Base-by-base conservation (phyloP, 1,140 invertebrate species). In the Drosophila rhopaloa region DNA sequence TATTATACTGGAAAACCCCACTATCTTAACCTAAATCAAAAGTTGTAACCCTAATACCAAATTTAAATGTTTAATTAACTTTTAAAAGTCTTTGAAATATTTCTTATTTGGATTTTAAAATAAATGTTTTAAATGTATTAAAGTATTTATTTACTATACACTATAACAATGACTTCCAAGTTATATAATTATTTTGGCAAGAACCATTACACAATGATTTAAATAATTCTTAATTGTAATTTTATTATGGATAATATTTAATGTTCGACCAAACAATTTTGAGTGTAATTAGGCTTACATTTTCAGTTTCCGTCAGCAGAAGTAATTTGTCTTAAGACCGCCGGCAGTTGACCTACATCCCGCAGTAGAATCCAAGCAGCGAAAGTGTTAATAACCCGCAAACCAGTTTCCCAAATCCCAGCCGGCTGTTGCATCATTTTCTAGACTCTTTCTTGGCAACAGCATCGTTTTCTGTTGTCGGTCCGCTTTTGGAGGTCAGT, bases 321-420 rank as follows among this genome's bases (percentile, higher is more conserved):
- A 75, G 35, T 16, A 56, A 48, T 67, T 76, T 76, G 56, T 37
- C 35, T 63, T 46, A 16, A 29, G 40, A 50, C 48, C 44, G 61
- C 46, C 47, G 58, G 62, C 76, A 60, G 72, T 37, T 88, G 83
- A 88, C 83, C 83, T 89, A 88, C 76, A 89, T 89, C 63, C 14
- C 51, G 51, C 47, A 72, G 79, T 74, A 89, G 84, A 89, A 90
- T 84, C 60, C 57, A 51, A 53, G 71, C 71, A 90, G 74, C 85
- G 85, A 89, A 89, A 89, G 85, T 89, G 84, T 89, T 89, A 84
- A 78, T 78, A 89, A 81, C 85, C 81, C 59, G 51, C 29, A 89
- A 89, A 89, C 85, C 74, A 38, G 85, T 89, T 89, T 72, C 27
- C 14, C 19, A n/a, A 56, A 57, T 71, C 67, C 27, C 67, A 82